A percentile compares a stretch with the other conserved stretches of the same genome.
Conservation (phyloP, 2,113 vertebrate species). For the Cyphomyrus plagiostoma region DNA sequence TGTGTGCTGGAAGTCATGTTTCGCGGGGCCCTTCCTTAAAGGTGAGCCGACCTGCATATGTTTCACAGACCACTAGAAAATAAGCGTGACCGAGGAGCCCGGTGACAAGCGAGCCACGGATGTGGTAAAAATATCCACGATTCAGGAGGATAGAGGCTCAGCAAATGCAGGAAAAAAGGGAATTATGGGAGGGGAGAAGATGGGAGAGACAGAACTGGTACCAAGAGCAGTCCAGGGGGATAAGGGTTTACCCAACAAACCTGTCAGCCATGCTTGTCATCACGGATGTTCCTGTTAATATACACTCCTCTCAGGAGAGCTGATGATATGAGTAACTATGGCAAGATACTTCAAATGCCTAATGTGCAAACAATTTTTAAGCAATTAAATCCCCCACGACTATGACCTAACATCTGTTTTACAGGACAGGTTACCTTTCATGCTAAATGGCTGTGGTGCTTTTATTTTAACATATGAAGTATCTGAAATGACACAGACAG, state of each 20-base stretch:
- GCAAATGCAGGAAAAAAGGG: neutral
- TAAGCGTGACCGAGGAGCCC: conserved; percentile 31
- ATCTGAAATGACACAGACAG: neutral
- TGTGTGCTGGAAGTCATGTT: conserved; percentile 40
- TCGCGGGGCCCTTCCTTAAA: neutral
- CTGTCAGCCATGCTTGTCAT: neutral
- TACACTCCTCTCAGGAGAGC: neutral
- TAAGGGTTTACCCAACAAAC: neutral
- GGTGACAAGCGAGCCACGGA: conserved; percentile 45
- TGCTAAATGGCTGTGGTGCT: neutral
- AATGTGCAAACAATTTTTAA: neutral
- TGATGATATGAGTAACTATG: neutral
- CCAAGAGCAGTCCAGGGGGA: neutral
- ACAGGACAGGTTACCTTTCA: neutral
- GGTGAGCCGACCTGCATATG: conserved; percentile 46
- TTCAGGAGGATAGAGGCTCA: neutral
- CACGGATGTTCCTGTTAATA: neutral
- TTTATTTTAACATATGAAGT: neutral
- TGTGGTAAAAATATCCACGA: conserved; percentile 31
- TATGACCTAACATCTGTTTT: neutral
- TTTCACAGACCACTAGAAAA: conserved; percentile 37
- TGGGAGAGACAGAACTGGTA: neutral
- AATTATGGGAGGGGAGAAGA: neutral
- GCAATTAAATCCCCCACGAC: neutral
- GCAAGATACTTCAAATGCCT: neutral